Evolutionary conservation across 2,888 invertebrate genomes (phyloP).

Genomic region (Dascillus cervinus): DNA sequence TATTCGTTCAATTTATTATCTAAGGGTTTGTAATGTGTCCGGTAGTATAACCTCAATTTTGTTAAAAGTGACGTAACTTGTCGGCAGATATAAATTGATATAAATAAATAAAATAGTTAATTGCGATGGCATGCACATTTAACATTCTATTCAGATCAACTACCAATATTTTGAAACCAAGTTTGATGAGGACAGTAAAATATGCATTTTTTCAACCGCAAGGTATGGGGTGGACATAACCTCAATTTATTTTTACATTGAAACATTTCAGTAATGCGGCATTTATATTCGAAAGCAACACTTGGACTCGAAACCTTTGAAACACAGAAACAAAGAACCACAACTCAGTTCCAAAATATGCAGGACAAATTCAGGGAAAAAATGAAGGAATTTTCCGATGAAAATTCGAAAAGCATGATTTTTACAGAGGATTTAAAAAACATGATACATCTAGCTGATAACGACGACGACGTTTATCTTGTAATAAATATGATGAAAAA

Average conservation of each 20-base stretch:
- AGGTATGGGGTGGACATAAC: slow-evolving; percentile 2
- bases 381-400: slow-evolving; percentile 57
- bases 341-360: slow-evolving; percentile 54
- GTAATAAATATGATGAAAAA: slow-evolving; percentile 62
- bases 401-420: slow-evolving; percentile 55
- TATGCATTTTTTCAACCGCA: slow-evolving; percentile 6
- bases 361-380: slow-evolving; percentile 60
- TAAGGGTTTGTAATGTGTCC: too few relatives aligned
- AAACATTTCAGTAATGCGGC: slow-evolving; percentile 5
- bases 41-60: too few relatives aligned
- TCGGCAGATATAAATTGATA: too few relatives aligned
- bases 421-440: slow-evolving; percentile 82
- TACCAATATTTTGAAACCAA: too few relatives aligned
- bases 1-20: too few relatives aligned
- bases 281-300: slow-evolving; percentile 49
- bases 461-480: slow-evolving; percentile 54
- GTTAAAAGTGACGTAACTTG: too few relatives aligned
- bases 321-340: slow-evolving; percentile 45
- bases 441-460: slow-evolving; percentile 64
- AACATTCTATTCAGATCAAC: too few relatives aligned
- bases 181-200: too few relatives aligned
- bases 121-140: too few relatives aligned
- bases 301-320: slow-evolving; percentile 58
- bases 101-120: too few relatives aligned
- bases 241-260: neutral